Conservation (phyloP, 2,113 vertebrate species). For the Galemys pyrenaicus region DNA sequence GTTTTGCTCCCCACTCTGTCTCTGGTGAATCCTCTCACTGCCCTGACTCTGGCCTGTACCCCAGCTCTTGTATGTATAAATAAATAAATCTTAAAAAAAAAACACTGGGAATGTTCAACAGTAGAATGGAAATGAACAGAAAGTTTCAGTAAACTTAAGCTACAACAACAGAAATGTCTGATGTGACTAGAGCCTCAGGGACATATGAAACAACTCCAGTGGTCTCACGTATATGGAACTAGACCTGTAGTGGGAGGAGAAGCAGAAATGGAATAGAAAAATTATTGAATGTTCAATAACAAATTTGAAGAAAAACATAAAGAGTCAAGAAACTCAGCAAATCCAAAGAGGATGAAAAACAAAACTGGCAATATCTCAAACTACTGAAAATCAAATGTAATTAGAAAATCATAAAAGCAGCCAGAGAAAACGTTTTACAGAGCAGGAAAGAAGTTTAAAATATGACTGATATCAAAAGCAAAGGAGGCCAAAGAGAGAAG, state of each 20-base stretch:
- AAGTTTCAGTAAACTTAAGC: constrained; percentile 9
- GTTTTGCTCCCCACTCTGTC: no score
- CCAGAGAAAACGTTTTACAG: not conserved
- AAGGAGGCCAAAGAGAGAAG: not conserved
- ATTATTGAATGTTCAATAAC: not conserved
- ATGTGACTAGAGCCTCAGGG: not conserved
- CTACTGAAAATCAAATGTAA: constrained; percentile 22
- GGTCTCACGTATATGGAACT: not conserved
- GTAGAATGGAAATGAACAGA: constrained; percentile 2
- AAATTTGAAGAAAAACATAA: not conserved
- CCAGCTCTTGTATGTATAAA: no score
- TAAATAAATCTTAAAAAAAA: no score
- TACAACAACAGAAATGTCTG: not conserved
- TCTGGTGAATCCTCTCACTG: no score
- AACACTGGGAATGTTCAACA: not conserved
- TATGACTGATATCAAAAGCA: not conserved
- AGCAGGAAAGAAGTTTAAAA: not conserved
- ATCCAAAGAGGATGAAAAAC: not conserved
- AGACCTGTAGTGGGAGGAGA: not conserved
- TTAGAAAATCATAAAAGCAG: not conserved
- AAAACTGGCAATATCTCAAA: constrained; percentile 38
- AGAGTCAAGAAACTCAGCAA: constrained; percentile 20
- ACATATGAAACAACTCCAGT: not conserved
- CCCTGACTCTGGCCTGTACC: no score
- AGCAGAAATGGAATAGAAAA: not conserved